A percentile compares a stretch with the other conserved stretches of the same genome.
These are phyloP conservation scores for Holothuria leucospilota DNA, from an alignment of 53 echinoderm and acorn worm genomes.

Conservation along the genomic window DNA sequence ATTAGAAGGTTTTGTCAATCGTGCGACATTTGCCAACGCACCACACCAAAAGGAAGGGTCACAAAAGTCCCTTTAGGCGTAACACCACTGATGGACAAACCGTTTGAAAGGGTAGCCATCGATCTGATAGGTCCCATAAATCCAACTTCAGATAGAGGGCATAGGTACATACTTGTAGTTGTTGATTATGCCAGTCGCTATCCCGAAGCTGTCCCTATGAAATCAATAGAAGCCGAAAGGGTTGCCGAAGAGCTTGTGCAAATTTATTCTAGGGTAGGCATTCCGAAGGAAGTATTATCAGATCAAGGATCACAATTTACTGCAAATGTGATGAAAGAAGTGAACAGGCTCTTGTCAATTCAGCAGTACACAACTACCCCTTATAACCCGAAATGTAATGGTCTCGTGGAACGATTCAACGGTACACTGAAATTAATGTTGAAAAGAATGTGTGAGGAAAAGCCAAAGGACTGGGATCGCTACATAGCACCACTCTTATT, in stretches of 20 bases:
- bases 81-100: not conserved
- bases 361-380: conserved; percentile 7
- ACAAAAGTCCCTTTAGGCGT: conserved; percentile 14
- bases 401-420: too few relatives aligned
- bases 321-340: conserved; percentile 48
- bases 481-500: conserved; percentile 51
- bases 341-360: conserved; percentile 57
- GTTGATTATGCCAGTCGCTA: conserved; percentile 41
- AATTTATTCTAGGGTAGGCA: conserved; percentile 44
- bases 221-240: conserved; percentile 40
- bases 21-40: conserved; percentile 30
- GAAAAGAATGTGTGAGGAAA: conserved; percentile 43
- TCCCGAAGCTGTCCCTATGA: conserved; percentile 13
- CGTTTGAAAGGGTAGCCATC: conserved; percentile 45
- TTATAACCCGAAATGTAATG: not conserved
- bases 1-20: conserved; percentile 27
- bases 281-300: conserved; percentile 41
- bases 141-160: conserved; percentile 34
- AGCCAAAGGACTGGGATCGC: conserved; percentile 52
- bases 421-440: conserved; percentile 26
- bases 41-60: conserved; percentile 44
- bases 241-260: conserved; percentile 47
- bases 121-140: conserved; percentile 53
- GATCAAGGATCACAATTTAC: conserved; percentile 55
- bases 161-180: conserved; percentile 37